Percentiles rank a stretch among this genome's conserved stretches.
phyloP scores from a whole-genome alignment of 2,113 vertebrate species.

The Phyllostomus discolor region DNA sequence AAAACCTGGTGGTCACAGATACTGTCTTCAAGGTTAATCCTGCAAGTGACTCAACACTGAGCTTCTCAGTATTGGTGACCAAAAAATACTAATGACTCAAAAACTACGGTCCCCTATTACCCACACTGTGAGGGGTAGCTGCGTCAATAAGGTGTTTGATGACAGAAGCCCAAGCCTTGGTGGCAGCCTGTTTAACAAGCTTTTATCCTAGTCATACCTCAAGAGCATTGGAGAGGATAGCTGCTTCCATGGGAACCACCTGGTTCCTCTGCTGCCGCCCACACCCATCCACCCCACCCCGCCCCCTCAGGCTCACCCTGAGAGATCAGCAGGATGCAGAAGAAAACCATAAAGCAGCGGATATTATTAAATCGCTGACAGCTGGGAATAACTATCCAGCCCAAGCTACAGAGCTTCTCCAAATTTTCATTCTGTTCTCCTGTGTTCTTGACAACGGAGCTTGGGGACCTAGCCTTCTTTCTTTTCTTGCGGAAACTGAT shows the following conservation, averaged over 20 bases:
- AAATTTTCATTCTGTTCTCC: accelerated
- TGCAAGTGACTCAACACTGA: neutral
- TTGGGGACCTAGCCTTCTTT: accelerated
- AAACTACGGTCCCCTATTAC: accelerated
- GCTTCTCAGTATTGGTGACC: neutral
- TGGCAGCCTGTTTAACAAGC: accelerated
- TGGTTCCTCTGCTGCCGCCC: accelerated
- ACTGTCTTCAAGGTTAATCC: neutral
- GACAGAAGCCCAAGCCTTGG: too few species aligned
- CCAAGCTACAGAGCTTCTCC: conserved; percentile 68
- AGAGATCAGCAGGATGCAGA: conserved; percentile 66
- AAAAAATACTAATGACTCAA: neutral
- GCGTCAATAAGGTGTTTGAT: neutral
- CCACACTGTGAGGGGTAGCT: too few species aligned
- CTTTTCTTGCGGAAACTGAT: accelerated
- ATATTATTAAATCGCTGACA: conserved; percentile 79
- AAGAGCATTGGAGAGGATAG: accelerated
- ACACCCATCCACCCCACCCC: neutral
- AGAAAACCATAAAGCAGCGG: conserved; percentile 72
- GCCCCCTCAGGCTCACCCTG: conserved; percentile 74
- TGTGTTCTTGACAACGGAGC: accelerated
- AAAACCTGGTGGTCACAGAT: neutral
- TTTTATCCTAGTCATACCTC: neutral
- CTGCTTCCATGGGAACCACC: neutral
- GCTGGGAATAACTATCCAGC: neutral